Percentiles rank a stretch among this genome's conserved stretches.
Conservation (phyloP, 2,888 invertebrate genomes). For the Tromatobia lineatoria region DNA sequence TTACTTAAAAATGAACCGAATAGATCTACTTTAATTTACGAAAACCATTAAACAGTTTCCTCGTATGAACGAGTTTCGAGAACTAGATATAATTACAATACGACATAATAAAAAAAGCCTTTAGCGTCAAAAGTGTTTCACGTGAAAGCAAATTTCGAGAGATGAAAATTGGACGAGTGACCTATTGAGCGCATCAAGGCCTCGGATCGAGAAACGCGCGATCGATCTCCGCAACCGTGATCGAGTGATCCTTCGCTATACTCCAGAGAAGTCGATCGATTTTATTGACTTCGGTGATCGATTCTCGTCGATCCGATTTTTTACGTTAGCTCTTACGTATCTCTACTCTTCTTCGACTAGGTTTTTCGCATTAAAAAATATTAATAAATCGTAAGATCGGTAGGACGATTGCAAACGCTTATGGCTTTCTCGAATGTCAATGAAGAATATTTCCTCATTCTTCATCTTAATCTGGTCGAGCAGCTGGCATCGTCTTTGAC, state of each 20-base stretch:
- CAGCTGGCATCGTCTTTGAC: background rate
- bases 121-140: background rate
- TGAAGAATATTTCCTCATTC: slow-evolving; percentile 6
- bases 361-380: background rate
- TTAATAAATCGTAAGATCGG: background rate
- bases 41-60: background rate
- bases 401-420: background rate
- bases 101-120: background rate
- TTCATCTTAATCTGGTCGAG: background rate
- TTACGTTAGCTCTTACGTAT: background rate
- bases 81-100: background rate
- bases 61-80: background rate
- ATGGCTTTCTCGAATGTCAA: background rate
- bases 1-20: too few relatives aligned
- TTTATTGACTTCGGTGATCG: slow-evolving; percentile 60
- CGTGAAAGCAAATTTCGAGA: slow-evolving; percentile 25
- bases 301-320: slow-evolving; percentile 53
- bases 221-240: slow-evolving; percentile 68
- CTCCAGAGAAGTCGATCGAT: slow-evolving; percentile 56
- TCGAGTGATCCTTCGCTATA: slow-evolving; percentile 56
- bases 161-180: slow-evolving; percentile 64
- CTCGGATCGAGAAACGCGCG: slow-evolving; percentile 58
- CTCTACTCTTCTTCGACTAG: background rate
- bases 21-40: too few relatives aligned
- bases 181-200: slow-evolving; percentile 71